Evolutionary conservation across 2,888 invertebrate species (phyloP).

Genomic region (Ferdinandea cuprea): DNA sequence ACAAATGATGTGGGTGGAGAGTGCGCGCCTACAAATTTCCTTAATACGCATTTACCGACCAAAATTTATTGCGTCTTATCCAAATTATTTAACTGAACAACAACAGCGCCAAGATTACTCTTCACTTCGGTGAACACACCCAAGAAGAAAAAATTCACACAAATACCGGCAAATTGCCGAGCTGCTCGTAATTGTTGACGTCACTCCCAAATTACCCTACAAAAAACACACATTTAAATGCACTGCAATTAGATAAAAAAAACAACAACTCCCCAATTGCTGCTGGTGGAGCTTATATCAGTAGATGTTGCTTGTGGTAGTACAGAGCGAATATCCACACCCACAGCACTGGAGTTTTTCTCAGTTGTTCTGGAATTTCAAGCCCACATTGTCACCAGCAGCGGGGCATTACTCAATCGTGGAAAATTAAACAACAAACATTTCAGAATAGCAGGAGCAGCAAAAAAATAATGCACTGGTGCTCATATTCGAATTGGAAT

Average conservation of each 20-base stretch:
- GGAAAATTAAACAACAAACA: background rate
- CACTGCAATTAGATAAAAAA: constrained; percentile 45
- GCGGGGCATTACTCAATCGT: background rate
- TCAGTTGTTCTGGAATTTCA: background rate
- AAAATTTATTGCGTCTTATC: constrained; percentile 15
- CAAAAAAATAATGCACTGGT: constrained; percentile 3
- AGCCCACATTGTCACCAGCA: constrained; percentile 47
- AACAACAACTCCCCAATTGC: constrained; percentile 24
- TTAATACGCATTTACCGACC: constrained; percentile 13
- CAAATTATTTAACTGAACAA: constrained; percentile 22
- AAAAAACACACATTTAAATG: constrained; percentile 36
- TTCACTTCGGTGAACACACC: constrained; percentile 50
- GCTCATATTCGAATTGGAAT: constrained; percentile 11
- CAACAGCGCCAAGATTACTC: constrained; percentile 23
- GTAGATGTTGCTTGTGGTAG: constrained; percentile 1
- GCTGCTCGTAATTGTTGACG: constrained; percentile 39
- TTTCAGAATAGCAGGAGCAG: background rate
- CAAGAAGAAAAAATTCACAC: constrained; percentile 10
- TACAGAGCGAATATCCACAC: constrained; percentile 34
- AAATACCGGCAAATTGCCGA: constrained; percentile 38
- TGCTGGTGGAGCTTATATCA: background rate
- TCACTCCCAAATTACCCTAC: constrained; percentile 59
- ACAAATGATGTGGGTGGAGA: background rate
- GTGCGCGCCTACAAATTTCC: constrained; percentile 8
- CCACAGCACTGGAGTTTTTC: constrained; percentile 25